Evolutionary conservation across 2,888 invertebrate species (phyloP), one percentile per base, ranked within the genome.

Genomic region (Diarsia mendica): DNA sequence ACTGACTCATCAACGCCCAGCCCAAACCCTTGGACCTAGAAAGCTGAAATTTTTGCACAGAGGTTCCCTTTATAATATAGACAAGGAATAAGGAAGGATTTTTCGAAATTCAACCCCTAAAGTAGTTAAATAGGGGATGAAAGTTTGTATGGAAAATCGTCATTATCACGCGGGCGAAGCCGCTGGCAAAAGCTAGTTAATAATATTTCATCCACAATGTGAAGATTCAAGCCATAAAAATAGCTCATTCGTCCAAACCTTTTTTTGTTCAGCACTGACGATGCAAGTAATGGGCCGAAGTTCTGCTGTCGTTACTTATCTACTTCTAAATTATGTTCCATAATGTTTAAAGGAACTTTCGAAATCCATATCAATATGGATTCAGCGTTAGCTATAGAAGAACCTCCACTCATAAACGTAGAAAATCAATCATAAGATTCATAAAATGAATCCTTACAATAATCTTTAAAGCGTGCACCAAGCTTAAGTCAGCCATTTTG

Each of bases 251-350:
- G 4, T n/a, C n/a, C 18, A 6, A n/a, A n/a, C n/a, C n/a, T 72
- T 80, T 83, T 84, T 79, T 74, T 20, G 61, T 69, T 71, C 65
- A 78, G 60, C 69, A 63, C 69, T 77, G 82, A 70, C 69, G 75
- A 85, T 77, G 71, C 77, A 77, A 73, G 79, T 73, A 73, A 78
- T 66, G 39, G 23, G 33, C 49, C 5, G 55, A 71, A 77, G 64
- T 71, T 82, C 51, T 33, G 61, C n/a, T 60, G 11, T 73, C 13
- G 13, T 55, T 63, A 55, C 72, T 63, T 79, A 67, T 70, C 44
- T 74, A 44, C 13, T 75, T 60, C 1, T n/a, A 60, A 67, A 80
- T 60, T 39, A 46, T 39, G 18, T 67, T 49, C 44, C 23, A 15
- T 20, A 60, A 53, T 28, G 33, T 46, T 51, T 28, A 20, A n/a